Percentiles rank a stretch among this genome's conserved stretches.
These are phyloP conservation scores for Hyalella azteca DNA, from an alignment of 2,888 invertebrate species.

Conservation along the genomic window DNA sequence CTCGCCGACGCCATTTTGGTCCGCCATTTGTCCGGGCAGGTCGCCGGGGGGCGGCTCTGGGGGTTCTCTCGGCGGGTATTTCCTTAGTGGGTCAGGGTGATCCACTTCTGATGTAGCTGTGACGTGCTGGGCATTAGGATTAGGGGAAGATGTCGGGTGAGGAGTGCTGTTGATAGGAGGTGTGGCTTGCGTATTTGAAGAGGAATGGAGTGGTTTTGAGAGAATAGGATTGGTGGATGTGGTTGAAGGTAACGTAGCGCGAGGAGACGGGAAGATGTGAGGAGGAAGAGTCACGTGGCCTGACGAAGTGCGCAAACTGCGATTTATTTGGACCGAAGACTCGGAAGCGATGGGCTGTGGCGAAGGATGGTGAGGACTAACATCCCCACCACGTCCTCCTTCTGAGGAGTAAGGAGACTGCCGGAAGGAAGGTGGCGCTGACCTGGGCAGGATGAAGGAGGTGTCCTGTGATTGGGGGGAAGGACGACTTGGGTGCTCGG, in stretches of 20 bases:
- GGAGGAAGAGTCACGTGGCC: background rate
- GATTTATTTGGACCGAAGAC: too few species aligned
- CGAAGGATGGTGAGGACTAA: background rate
- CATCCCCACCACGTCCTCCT: background rate
- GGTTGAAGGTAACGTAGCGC: conserved; percentile 15
- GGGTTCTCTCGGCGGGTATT: too few species aligned
- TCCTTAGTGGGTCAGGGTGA: too few species aligned
- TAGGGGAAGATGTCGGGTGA: background rate
- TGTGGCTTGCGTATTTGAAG: background rate
- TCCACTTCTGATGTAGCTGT: too few species aligned
- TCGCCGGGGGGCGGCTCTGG: too few species aligned
- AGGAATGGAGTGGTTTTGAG: background rate
- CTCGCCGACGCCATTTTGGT: background rate
- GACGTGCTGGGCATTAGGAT: conserved; percentile 33
- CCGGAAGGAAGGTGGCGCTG: background rate
- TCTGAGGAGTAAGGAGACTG: background rate
- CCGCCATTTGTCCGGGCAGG: too few species aligned
- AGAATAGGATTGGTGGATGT: background rate
- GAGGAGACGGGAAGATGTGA: background rate
- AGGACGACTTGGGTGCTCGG: too few species aligned
- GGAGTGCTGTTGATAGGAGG: background rate
- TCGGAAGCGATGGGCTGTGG: background rate
- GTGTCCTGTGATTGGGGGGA: too few species aligned
- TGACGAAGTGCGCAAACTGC: background rate
- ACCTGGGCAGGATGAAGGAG: background rate